Conservation (phyloP, 2,888 invertebrate species). For the Drosophila mimetica region DNA sequence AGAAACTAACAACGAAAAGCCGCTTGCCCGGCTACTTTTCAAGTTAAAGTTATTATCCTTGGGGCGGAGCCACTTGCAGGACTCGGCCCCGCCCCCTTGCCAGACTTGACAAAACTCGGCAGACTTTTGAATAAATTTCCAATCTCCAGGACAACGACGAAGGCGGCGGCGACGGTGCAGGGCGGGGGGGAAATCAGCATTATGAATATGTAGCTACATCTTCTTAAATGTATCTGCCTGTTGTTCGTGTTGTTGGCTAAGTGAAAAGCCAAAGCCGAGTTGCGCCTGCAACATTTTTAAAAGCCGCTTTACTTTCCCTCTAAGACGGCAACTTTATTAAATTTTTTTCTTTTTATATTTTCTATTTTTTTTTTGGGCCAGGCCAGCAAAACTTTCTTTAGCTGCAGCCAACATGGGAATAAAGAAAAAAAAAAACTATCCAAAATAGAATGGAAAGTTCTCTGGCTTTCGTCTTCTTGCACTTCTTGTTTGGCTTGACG, state of each 20-base stretch:
- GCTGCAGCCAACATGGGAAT: slow-evolving; percentile 29
- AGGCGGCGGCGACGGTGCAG: not conserved
- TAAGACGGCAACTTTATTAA: slow-evolving; percentile 58
- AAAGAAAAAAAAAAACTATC: slow-evolving; percentile 10
- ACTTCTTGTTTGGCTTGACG: slow-evolving; percentile 18
- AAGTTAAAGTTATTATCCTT: slow-evolving; percentile 69
- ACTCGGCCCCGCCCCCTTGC: slow-evolving; percentile 24
- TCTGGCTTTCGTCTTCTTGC: slow-evolving; percentile 20
- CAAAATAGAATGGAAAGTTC: slow-evolving; percentile 43
- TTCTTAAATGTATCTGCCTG: slow-evolving; percentile 59
- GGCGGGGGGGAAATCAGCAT: slow-evolving; percentile 59
- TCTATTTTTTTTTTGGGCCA: not conserved
- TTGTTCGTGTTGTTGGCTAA: slow-evolving; percentile 50
- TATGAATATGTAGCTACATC: slow-evolving; percentile 75
- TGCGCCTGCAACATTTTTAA: slow-evolving; percentile 66
- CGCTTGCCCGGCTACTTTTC: slow-evolving; percentile 68
- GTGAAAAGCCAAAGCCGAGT: slow-evolving; percentile 68
- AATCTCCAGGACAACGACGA: slow-evolving; percentile 58
- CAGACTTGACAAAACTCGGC: slow-evolving; percentile 51
- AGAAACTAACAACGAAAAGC: slow-evolving; percentile 63
- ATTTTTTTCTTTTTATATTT: slow-evolving; percentile 7
- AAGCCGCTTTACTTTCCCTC: slow-evolving; percentile 71
- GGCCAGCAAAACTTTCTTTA: slow-evolving; percentile 56
- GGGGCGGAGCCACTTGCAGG: slow-evolving; percentile 27
- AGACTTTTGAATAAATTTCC: slow-evolving; percentile 74